These are phyloP conservation scores for Corythoichthys haematopterus DNA, from an alignment of 2,113 vertebrate species.

Conservation along the genomic window DNA sequence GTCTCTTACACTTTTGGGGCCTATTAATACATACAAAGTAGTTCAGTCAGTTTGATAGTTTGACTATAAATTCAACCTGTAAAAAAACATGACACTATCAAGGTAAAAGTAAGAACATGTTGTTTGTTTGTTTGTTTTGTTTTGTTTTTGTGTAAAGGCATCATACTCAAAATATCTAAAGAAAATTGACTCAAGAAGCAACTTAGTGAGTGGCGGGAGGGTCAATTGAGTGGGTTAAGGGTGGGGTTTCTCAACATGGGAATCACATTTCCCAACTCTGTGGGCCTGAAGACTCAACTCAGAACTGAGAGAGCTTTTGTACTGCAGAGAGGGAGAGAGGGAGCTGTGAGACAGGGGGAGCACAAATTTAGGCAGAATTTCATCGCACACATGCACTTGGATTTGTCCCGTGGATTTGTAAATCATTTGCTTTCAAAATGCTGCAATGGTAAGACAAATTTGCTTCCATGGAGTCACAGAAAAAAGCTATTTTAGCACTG, in stretches of 20 bases:
- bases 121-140: no score
- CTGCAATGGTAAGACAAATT: conserved; percentile 54
- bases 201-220: conserved; percentile 30
- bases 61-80: not conserved
- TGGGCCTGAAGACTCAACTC: conserved; percentile 39
- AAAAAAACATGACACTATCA: not conserved
- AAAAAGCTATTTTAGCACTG: not conserved
- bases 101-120: not conserved
- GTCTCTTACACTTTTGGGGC: no score
- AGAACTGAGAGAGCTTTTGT: conserved; percentile 65
- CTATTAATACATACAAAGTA: not conserved
- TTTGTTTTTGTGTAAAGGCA: not conserved
- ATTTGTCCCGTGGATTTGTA: conserved; percentile 49
- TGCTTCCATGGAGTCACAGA: not conserved
- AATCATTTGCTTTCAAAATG: conserved; percentile 44
- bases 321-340: conserved; percentile 33
- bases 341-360: conserved; percentile 43
- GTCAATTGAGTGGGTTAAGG: conserved; percentile 29
- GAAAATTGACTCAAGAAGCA: conserved; percentile 20
- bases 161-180: conserved; percentile 9
- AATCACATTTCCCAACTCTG: conserved; percentile 58
- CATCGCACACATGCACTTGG: conserved; percentile 44
- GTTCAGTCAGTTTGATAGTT: not conserved
- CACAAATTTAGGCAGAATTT: conserved; percentile 35
- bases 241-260: conserved; percentile 32